Conservation (phyloP, 2,888 invertebrate species). For the Oxytorus armatus region DNA sequence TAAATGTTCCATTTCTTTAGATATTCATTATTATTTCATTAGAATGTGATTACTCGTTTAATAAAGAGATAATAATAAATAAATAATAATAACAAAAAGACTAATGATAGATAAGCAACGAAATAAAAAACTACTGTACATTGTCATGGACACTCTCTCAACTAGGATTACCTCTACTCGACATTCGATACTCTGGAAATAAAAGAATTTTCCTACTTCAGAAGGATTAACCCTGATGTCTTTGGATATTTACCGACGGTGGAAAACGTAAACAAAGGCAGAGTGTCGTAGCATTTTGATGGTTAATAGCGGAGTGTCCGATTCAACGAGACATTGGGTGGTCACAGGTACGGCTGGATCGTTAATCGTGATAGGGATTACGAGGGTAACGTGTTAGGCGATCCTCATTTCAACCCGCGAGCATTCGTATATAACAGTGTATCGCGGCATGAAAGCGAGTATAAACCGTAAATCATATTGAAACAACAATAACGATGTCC, state of each 20-base stretch:
- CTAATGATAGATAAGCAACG: background rate
- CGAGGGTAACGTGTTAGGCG: slow-evolving; percentile 23
- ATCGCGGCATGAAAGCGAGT: slow-evolving; percentile 16
- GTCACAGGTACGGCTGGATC: slow-evolving; percentile 13
- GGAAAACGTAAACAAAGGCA: background rate
- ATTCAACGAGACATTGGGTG: slow-evolving; percentile 31
- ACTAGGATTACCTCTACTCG: background rate
- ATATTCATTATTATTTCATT: background rate
- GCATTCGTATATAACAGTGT: slow-evolving; percentile 27
- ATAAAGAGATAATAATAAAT: background rate
- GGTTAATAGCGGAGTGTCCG: slow-evolving; percentile 18
- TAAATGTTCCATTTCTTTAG: background rate
- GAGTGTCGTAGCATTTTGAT: background rate
- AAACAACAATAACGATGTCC: slow-evolving; percentile 56
- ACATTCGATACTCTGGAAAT: background rate
- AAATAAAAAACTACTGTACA: background rate
- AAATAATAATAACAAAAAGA: background rate
- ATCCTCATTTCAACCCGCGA: slow-evolving; percentile 21
- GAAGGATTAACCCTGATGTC: too few relatives aligned
- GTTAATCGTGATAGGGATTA: slow-evolving; percentile 57
- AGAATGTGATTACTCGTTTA: background rate
- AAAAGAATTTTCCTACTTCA: background rate
- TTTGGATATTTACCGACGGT: background rate
- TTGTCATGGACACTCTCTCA: background rate
- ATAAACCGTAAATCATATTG: slow-evolving; percentile 61